Percentiles rank a stretch among this genome's conserved stretches.
Evolutionary conservation across 2,888 invertebrate genomes (phyloP).

Genomic region (Globia sparganii): DNA sequence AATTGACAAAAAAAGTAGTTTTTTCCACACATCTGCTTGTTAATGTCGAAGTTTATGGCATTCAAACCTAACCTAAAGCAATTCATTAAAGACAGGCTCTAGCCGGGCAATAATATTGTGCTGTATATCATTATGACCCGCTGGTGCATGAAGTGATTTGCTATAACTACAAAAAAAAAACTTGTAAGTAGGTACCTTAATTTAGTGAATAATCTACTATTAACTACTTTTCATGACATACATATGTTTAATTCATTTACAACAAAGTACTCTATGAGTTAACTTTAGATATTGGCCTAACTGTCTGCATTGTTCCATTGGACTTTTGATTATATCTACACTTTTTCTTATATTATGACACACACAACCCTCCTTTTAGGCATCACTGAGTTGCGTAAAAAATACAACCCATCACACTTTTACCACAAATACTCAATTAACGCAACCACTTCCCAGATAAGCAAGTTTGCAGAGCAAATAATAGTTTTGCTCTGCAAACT

Average conservation of each 20-base stretch:
- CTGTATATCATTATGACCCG: neutral
- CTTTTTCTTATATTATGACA: neutral
- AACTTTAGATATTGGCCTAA: neutral
- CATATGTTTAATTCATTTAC: neutral
- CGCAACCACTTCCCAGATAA: neutral
- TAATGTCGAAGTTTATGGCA: neutral
- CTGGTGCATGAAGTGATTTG: too few species aligned
- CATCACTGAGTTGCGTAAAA: neutral
- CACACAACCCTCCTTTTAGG: neutral
- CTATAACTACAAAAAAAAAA: too few species aligned
- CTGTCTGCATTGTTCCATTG: neutral
- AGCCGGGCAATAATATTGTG: too few species aligned
- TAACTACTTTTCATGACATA: neutral
- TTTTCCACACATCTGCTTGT: neutral
- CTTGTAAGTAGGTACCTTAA: too few species aligned
- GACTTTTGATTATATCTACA: too few species aligned
- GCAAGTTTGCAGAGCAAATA: neutral
- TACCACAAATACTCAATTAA: neutral
- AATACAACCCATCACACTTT: neutral
- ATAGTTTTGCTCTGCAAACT: too few species aligned
- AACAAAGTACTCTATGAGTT: neutral
- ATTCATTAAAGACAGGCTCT: neutral
- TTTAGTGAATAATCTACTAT: neutral
- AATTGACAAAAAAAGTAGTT: neutral
- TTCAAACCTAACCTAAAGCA: neutral